A percentile compares a stretch with the other conserved stretches of the same genome.
Conservation (phyloP, 2,888 invertebrate genomes). For the Polydesmus complanatus region DNA sequence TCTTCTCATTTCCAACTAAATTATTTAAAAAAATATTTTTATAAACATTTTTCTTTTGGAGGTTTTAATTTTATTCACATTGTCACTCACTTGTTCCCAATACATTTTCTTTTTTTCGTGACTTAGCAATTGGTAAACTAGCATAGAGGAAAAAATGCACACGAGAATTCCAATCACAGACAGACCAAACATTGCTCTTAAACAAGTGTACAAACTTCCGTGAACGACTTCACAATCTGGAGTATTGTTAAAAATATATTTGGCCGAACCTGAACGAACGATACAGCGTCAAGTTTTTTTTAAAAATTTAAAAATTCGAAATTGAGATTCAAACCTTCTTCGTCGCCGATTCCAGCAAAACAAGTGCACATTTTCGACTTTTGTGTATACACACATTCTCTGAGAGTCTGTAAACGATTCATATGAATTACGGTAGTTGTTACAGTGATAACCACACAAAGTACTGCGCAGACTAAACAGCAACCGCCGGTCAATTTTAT, state of each 20-base stretch:
- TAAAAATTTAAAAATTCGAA: conserved; percentile 24
- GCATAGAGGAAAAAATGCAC: conserved; percentile 83
- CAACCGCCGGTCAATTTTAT: conserved; percentile 79
- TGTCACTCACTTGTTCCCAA: conserved; percentile 54
- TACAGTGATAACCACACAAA: conserved; percentile 74
- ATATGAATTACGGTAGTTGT: conserved; percentile 85
- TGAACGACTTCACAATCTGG: conserved; percentile 82
- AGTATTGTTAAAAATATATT: conserved; percentile 72
- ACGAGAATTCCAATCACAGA: conserved; percentile 79
- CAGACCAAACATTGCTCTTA: conserved; percentile 77
- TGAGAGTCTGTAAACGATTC: conserved; percentile 65
- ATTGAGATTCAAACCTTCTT: conserved; percentile 41
- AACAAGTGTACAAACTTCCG: conserved; percentile 72
- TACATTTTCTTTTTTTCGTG: conserved; percentile 91
- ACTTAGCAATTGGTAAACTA: conserved; percentile 73
- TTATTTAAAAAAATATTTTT: neutral
- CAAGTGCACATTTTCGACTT: conserved; percentile 61
- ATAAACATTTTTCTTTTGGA: too few relatives aligned
- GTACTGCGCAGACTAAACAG: conserved; percentile 69
- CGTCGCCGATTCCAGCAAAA: conserved; percentile 48
- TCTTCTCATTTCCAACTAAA: conserved; percentile 56
- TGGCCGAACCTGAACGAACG: conserved; percentile 25
- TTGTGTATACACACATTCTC: conserved; percentile 68
- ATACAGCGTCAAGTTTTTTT: too few relatives aligned
- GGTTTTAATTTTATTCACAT: too few relatives aligned